A percentile compares a stretch with the other conserved stretches of the same genome.
Conservation (phyloP, 2,888 invertebrate species). For the Microctonus hyperodae region DNA sequence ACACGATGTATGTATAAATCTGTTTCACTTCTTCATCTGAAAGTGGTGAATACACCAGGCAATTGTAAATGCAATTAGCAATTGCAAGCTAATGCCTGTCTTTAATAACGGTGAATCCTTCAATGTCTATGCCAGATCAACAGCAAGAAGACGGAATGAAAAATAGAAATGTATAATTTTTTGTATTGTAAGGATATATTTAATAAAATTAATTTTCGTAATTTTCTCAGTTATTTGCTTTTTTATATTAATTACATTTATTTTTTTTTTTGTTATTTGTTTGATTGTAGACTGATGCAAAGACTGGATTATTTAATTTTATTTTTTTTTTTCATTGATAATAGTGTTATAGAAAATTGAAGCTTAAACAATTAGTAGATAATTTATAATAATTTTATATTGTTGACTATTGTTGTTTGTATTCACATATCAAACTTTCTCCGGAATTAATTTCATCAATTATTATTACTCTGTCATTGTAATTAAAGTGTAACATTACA, state of each 20-base stretch:
- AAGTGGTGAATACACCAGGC: background rate
- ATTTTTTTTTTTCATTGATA: too few species aligned
- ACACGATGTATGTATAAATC: background rate
- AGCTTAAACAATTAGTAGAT: too few species aligned
- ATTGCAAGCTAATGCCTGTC: background rate
- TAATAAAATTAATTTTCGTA: too few species aligned
- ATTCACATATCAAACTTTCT: constrained; percentile 26
- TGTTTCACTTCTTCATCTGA: background rate
- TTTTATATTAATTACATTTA: too few species aligned
- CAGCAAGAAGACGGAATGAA: background rate
- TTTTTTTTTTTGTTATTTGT: too few species aligned
- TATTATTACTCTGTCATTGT: constrained; percentile 15
- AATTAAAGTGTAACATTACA: constrained; percentile 4
- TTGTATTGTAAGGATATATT: too few species aligned
- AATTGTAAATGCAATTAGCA: constrained; percentile 40
- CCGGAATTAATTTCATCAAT: constrained; percentile 22
- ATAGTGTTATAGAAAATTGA: too few species aligned
- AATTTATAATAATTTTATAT: too few species aligned
- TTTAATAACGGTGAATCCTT: constrained; percentile 35
- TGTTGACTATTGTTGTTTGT: constrained; percentile 22
- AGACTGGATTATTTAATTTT: too few species aligned
- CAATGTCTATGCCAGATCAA: constrained; percentile 14
- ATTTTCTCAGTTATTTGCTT: too few species aligned
- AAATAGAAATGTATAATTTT: background rate
- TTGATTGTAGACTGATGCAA: too few species aligned